These are phyloP conservation scores for Ctenopoma multispine DNA, from an alignment of 2,797 vertebrate species.

Conservation along the genomic window DNA sequence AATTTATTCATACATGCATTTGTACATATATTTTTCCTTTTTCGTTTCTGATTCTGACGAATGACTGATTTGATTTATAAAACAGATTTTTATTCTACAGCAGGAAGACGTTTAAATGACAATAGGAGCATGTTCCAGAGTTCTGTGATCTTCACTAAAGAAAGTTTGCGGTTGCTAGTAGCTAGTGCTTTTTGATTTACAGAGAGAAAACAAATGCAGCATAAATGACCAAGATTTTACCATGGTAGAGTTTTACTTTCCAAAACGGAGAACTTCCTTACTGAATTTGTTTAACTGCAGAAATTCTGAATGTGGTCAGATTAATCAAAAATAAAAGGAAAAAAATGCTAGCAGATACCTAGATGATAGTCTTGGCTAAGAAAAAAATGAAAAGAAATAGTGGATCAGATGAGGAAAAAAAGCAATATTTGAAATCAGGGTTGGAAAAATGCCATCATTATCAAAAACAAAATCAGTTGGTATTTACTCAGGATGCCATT, in stretches of 20 bases:
- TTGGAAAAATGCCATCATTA: conserved; percentile 45
- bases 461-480: conserved; percentile 41
- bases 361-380: conserved; percentile 20
- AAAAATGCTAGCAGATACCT: conserved; percentile 4
- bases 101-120: too few species aligned
- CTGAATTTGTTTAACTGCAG: not conserved
- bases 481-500: conserved; percentile 28
- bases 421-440: conserved; percentile 14
- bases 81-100: too few species aligned
- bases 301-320: not conserved
- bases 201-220: not conserved
- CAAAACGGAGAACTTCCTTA: not conserved
- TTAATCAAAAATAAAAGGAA: conserved; percentile 6
- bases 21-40: too few species aligned
- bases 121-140: too few species aligned
- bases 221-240: not conserved
- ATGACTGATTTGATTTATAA: too few species aligned
- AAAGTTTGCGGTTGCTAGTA: too few species aligned
- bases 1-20: too few species aligned
- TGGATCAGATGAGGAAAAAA: conserved; percentile 7
- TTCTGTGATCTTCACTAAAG: too few species aligned
- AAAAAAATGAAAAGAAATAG: conserved; percentile 14
- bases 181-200: too few species aligned
- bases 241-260: not conserved
- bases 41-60: too few species aligned